Percentiles rank a stretch among this genome's conserved stretches.
Conservation (phyloP, 2,797 vertebrate genomes). For the Rhinogobio ventralis region DNA sequence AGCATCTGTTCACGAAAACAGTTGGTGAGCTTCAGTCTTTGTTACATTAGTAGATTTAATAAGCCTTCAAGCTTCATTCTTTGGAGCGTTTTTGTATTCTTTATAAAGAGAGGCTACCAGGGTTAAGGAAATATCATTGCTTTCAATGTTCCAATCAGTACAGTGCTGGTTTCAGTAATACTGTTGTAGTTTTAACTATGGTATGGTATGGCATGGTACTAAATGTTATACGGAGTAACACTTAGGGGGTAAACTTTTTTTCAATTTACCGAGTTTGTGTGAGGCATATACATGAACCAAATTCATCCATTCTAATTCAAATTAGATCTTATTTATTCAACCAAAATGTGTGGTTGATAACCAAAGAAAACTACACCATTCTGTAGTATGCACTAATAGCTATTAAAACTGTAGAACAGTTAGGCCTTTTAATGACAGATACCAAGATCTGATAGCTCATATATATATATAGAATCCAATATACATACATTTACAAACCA, state of each 20-base stretch:
- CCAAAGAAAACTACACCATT: too few species aligned
- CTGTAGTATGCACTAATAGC: too few species aligned
- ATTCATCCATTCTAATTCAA: too few species aligned
- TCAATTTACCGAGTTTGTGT: too few species aligned
- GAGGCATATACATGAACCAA: too few species aligned
- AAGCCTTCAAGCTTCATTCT: not conserved
- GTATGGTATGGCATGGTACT: not conserved
- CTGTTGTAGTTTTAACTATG: not conserved
- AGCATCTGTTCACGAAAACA: conserved; percentile 31
- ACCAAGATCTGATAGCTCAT: not conserved
- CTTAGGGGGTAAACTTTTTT: too few species aligned
- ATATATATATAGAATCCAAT: not conserved
- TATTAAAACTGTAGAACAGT: too few species aligned
- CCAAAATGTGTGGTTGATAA: too few species aligned
- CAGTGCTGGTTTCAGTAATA: not conserved
- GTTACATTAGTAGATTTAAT: not conserved
- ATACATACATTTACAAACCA: not conserved
- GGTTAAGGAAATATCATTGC: not conserved
- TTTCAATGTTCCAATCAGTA: not conserved
- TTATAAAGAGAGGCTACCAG: not conserved
- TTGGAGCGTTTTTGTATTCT: not conserved
- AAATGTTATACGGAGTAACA: not conserved
- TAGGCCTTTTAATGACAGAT: not conserved
- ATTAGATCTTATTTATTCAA: too few species aligned
- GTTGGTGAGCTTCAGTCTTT: conserved; percentile 8